Percentiles rank a stretch among this genome's conserved stretches.
These are phyloP conservation scores for Erebia palarica DNA, from an alignment of 2,888 invertebrate genomes.

Conservation along the genomic window DNA sequence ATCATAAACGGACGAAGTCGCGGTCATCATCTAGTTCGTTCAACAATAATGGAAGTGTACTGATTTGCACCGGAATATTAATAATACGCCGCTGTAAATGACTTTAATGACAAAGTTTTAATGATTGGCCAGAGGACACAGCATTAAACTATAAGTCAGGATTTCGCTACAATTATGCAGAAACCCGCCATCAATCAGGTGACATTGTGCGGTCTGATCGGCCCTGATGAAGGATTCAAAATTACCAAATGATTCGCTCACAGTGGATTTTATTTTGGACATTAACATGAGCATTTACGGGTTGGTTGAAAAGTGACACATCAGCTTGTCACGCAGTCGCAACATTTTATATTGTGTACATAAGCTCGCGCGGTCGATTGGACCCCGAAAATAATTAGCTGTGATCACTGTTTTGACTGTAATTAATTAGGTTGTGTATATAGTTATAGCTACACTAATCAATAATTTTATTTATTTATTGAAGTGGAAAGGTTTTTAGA, in stretches of 20 bases:
- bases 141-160: conserved; percentile 38
- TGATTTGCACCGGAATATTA: conserved; percentile 25
- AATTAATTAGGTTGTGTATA: background rate
- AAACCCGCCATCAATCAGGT: conserved; percentile 39
- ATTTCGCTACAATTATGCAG: conserved; percentile 37
- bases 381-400: conserved; percentile 9
- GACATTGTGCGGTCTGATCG: conserved; percentile 35
- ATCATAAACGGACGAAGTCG: no score
- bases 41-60: background rate
- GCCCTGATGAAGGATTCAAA: conserved; percentile 31
- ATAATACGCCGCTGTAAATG: conserved; percentile 30
- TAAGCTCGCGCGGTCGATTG: conserved; percentile 2
- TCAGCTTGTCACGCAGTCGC: conserved; percentile 36
- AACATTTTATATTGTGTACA: conserved; percentile 10
- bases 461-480: no score
- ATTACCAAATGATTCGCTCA: conserved; percentile 29
- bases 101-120: conserved; percentile 34
- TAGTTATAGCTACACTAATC: background rate
- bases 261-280: conserved; percentile 35
- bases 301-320: conserved; percentile 37
- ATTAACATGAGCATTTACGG: conserved; percentile 44
- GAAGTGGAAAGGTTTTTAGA: no score
- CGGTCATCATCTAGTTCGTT: background rate
- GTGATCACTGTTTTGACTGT: conserved; percentile 3
- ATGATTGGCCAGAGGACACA: conserved; percentile 23